Conservation (phyloP, 1,140 invertebrate species). For the Nymphalis io region DNA sequence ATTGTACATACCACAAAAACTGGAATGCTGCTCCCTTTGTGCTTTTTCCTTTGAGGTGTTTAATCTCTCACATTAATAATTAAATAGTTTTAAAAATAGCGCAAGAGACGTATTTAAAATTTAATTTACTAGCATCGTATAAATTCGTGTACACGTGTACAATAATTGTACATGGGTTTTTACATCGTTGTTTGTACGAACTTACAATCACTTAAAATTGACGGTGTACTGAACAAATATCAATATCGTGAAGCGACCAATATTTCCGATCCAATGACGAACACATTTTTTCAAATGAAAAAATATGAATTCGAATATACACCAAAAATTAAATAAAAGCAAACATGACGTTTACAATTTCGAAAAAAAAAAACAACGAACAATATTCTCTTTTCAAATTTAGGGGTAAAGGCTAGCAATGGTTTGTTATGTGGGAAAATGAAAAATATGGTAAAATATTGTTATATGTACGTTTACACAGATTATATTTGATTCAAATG, state of each 20-base stretch:
- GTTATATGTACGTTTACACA: no score
- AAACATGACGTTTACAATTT: not conserved
- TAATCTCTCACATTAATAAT: not conserved
- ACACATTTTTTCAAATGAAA: conserved; percentile 39
- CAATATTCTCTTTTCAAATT: no score
- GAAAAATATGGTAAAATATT: no score
- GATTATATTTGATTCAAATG: no score
- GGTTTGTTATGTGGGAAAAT: no score
- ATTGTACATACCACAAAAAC: conserved; percentile 10
- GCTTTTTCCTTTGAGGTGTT: conserved; percentile 7
- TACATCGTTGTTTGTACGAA: not conserved
- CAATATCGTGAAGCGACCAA: conserved; percentile 9
- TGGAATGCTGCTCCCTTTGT: conserved; percentile 2
- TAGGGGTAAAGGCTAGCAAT: no score
- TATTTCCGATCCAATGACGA: conserved; percentile 30
- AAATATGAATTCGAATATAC: conserved; percentile 12
- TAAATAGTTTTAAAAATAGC: conserved; percentile 3
- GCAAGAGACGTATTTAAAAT: not conserved
- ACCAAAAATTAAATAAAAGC: conserved; percentile 18
- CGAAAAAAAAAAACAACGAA: not conserved
- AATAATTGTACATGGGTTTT: no score
- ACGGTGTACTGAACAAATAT: conserved; percentile 32
- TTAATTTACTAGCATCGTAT: not conserved
- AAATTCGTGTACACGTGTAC: no score
- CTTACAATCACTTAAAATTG: not conserved